A percentile compares a stretch with the other conserved stretches of the same genome.
phyloP scores from a whole-genome alignment of 2,888 invertebrate species.

The Ditula angustiorana region DNA sequence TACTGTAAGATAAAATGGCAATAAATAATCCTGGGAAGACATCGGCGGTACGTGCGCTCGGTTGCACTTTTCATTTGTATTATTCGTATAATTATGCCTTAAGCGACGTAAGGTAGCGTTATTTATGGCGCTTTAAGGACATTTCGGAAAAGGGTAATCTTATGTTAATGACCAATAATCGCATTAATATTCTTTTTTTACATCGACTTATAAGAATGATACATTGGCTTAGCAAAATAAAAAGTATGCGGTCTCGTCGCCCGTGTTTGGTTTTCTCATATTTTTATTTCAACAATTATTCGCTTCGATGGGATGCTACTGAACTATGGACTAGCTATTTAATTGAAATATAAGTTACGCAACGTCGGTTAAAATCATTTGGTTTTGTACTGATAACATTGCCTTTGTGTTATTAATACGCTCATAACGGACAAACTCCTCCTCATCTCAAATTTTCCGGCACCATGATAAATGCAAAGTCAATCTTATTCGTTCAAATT shows the following conservation, averaged over 20 bases:
- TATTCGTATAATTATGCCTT: constrained; percentile 77
- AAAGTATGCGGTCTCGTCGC: constrained; percentile 16
- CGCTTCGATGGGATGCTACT: too few species aligned
- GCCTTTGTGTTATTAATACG: too few species aligned
- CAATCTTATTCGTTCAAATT: too few species aligned
- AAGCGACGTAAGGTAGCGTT: constrained; percentile 59
- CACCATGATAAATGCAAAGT: too few species aligned
- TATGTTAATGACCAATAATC: constrained; percentile 67
- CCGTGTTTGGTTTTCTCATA: background rate
- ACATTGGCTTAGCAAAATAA: constrained; percentile 32
- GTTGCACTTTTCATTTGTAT: constrained; percentile 79
- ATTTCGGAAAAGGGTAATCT: constrained; percentile 64
- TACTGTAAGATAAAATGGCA: constrained; percentile 78
- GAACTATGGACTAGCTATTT: too few species aligned
- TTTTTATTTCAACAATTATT: constrained; percentile 18
- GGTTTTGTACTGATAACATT: too few species aligned
- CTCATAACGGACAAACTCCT: too few species aligned
- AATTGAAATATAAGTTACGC: too few species aligned
- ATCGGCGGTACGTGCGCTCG: constrained; percentile 69
- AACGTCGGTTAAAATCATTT: too few species aligned
- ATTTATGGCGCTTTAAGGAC: constrained; percentile 61
- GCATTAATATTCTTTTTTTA: constrained; percentile 61
- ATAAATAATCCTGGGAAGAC: constrained; percentile 79
- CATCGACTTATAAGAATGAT: constrained; percentile 39
- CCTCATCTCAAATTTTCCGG: too few species aligned